phyloP scores from a whole-genome alignment of 2,888 invertebrate species.

The Eilema caniola region DNA sequence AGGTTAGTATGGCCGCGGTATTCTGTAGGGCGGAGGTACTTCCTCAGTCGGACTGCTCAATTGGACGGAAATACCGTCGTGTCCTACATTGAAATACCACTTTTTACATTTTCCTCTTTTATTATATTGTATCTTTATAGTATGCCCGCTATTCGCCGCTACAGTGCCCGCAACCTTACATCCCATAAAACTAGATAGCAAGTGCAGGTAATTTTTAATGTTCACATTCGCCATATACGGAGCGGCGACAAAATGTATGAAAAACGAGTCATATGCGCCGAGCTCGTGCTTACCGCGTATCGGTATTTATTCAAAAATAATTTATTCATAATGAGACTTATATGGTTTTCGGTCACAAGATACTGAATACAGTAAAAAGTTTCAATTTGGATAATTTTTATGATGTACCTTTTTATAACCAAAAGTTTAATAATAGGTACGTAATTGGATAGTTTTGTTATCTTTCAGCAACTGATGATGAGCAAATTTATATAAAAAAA shows the following conservation, averaged over 20 bases:
- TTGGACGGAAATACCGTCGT: too few relatives aligned
- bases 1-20: too few relatives aligned
- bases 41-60: too few relatives aligned
- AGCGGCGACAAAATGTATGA: slow-evolving; percentile 26
- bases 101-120: too few relatives aligned
- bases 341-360: slow-evolving; percentile 7
- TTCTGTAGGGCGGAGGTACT: too few relatives aligned
- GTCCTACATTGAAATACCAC: too few relatives aligned
- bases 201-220: slow-evolving; percentile 45
- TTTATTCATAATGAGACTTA: slow-evolving; percentile 7
- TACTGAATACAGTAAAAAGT: background rate
- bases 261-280: slow-evolving; percentile 39
- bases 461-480: too few relatives aligned
- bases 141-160: background rate
- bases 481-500: too few relatives aligned
- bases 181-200: slow-evolving; percentile 32
- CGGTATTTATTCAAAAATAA: slow-evolving; percentile 19
- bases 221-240: slow-evolving; percentile 40
- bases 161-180: slow-evolving; percentile 19
- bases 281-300: slow-evolving; percentile 35
- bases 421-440: background rate
- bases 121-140: too few relatives aligned
- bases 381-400: background rate
- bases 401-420: background rate
- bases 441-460: background rate